A percentile compares a stretch with the other conserved stretches of the same genome.
phyloP scores from a whole-genome alignment of 2,888 invertebrate species.

The Melangyna quadrimaculata region DNA sequence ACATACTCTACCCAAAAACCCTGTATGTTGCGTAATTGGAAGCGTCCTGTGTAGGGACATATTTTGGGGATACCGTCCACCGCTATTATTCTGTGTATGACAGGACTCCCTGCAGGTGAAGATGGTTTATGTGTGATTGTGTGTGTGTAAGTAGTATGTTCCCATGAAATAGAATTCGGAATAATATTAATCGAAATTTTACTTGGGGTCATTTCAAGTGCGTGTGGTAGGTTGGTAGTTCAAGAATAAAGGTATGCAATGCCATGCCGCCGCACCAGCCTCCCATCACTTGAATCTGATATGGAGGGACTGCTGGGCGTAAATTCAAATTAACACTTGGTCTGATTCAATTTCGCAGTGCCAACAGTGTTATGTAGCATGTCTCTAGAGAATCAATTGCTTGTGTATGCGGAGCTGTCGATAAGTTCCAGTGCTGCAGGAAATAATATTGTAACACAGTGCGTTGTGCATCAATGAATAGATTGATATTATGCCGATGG shows the following conservation, averaged over 20 bases:
- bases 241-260: no score
- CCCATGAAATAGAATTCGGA: slow-evolving; percentile 46
- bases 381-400: slow-evolving; percentile 29
- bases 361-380: background rate
- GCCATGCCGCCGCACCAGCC: no score
- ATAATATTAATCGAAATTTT: slow-evolving; percentile 57
- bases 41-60: slow-evolving; percentile 28
- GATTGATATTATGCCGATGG: background rate
- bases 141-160: background rate
- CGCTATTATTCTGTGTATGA: slow-evolving; percentile 16
- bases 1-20: background rate
- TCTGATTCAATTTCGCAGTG: slow-evolving; percentile 54
- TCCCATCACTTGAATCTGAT: slow-evolving; percentile 5
- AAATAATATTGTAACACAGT: background rate
- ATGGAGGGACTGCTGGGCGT: slow-evolving; percentile 14
- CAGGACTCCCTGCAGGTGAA: slow-evolving; percentile 28
- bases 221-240: slow-evolving; percentile 2
- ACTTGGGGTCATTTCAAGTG: slow-evolving; percentile 40
- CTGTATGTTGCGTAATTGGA: slow-evolving; percentile 56
- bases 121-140: background rate
- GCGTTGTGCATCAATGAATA: background rate
- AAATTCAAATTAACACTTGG: slow-evolving; percentile 60
- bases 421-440: background rate
- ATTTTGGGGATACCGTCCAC: background rate
- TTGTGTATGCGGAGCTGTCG: slow-evolving; percentile 15